These are phyloP conservation scores for Zaprionus kolodkinae DNA, from an alignment of 1,140 invertebrate species.

Conservation along the genomic window DNA sequence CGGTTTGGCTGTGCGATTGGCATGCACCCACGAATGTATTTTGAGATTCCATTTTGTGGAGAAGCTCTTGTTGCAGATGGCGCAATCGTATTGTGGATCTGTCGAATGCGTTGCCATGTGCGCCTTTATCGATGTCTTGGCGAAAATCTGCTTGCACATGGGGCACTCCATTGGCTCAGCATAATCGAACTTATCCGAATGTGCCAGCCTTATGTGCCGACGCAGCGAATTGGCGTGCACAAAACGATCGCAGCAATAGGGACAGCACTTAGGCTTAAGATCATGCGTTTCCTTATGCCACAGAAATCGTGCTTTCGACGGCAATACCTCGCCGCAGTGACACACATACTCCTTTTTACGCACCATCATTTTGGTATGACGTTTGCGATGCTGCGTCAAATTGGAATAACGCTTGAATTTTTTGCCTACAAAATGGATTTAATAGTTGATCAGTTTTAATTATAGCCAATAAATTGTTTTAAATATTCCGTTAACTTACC, in stretches of 20 bases:
- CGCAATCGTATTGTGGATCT: constrained; percentile 90
- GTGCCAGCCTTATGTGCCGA: constrained; percentile 91
- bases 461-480: no score
- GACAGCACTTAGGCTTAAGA: constrained; percentile 92
- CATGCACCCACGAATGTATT: constrained; percentile 95
- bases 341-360: constrained; percentile 92
- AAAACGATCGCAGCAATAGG: constrained; percentile 93
- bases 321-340: constrained; percentile 92
- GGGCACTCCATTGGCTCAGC: constrained; percentile 91
- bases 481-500: constrained; percentile 78
- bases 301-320: constrained; percentile 91
- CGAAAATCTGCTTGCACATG: constrained; percentile 91
- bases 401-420: constrained; percentile 94
- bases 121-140: constrained; percentile 91
- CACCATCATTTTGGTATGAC: constrained; percentile 88
- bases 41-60: constrained; percentile 95
- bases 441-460: background rate
- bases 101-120: constrained; percentile 90
- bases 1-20: constrained; percentile 91
- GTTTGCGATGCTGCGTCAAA: constrained; percentile 92
- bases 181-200: constrained; percentile 90
- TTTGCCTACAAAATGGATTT: constrained; percentile 83
- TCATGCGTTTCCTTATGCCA: constrained; percentile 95
- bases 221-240: constrained; percentile 92
- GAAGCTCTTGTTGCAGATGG: constrained; percentile 93